These are phyloP conservation scores for Sebastes vulpes DNA, from an alignment of 2,797 vertebrate species.

Conservation along the genomic window DNA sequence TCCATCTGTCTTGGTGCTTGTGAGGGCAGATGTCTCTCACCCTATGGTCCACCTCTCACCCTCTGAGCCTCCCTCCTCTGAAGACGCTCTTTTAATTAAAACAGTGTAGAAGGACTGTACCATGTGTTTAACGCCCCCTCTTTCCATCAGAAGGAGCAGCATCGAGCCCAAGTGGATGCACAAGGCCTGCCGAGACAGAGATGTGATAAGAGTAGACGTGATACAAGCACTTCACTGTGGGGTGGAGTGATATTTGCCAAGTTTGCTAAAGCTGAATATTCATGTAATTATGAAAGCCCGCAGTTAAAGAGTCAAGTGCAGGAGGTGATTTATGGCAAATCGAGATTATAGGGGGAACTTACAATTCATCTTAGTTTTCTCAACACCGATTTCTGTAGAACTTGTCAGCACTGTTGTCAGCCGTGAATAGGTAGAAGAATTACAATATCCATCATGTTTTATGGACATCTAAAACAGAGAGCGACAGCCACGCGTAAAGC, in stretches of 20 bases:
- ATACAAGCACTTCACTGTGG: conserved; percentile 71
- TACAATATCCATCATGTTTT: conserved; percentile 41
- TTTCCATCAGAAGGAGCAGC: conserved; percentile 40
- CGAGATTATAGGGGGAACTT: background rate
- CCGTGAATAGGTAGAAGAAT: conserved; percentile 13
- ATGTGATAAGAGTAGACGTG: conserved; percentile 75
- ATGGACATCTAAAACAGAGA: conserved; percentile 32
- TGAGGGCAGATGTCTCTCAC: conserved; percentile 84
- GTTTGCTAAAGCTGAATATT: background rate
- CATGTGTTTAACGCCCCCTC: conserved; percentile 33
- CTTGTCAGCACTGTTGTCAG: conserved; percentile 15
- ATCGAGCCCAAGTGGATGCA: conserved; percentile 34
- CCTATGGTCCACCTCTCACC: conserved; percentile 71
- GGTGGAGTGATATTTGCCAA: conserved; percentile 30
- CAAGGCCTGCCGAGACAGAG: conserved; percentile 59
- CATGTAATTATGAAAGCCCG: background rate
- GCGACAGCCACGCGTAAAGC: conserved; percentile 6
- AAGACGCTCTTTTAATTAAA: conserved; percentile 83
- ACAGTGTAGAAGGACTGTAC: conserved; percentile 54
- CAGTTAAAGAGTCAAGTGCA: background rate
- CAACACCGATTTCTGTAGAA: conserved; percentile 24
- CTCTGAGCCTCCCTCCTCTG: conserved; percentile 64
- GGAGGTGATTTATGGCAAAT: background rate
- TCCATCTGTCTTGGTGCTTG: conserved; percentile 82
- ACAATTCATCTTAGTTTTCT: background rate